Evolutionary conservation across 2,888 invertebrate genomes (phyloP).

Genomic region (Ashinkailepas kermadecensis): DNA sequence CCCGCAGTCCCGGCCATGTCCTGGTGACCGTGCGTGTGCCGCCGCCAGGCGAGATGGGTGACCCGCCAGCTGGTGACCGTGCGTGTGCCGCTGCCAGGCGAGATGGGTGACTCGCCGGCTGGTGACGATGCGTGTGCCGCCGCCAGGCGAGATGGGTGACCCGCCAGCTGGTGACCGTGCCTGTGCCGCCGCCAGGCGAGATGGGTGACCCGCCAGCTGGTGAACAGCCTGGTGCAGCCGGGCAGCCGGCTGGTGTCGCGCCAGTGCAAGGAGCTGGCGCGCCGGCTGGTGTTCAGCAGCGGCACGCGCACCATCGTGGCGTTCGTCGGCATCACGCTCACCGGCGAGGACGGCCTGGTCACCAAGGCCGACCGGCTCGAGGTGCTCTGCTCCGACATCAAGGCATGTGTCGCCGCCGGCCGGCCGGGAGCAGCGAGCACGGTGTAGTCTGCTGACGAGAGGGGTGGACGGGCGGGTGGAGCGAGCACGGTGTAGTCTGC

Average conservation of each 20-base stretch:
- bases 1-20: too few relatives aligned
- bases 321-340: conserved; percentile 35
- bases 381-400: conserved; percentile 67
- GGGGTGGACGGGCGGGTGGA: too few relatives aligned
- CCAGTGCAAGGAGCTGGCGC: conserved; percentile 7
- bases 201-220: conserved; percentile 17
- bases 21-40: neutral
- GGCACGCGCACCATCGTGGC: conserved; percentile 11
- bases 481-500: too few relatives aligned
- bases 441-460: too few relatives aligned
- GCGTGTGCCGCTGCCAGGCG: neutral
- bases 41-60: neutral
- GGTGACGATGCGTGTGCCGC: neutral
- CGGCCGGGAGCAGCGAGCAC: too few relatives aligned
- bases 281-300: neutral
- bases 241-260: neutral
- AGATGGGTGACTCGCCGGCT: conserved; percentile 3
- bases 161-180: neutral
- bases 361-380: conserved; percentile 70
- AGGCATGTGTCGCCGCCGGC: conserved; percentile 39
- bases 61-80: neutral
- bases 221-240: neutral
- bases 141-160: neutral
- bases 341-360: conserved; percentile 49
- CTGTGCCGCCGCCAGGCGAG: neutral